Evolutionary conservation across 2,888 invertebrate species (phyloP).

Genomic region (Perizoma affinitatum): DNA sequence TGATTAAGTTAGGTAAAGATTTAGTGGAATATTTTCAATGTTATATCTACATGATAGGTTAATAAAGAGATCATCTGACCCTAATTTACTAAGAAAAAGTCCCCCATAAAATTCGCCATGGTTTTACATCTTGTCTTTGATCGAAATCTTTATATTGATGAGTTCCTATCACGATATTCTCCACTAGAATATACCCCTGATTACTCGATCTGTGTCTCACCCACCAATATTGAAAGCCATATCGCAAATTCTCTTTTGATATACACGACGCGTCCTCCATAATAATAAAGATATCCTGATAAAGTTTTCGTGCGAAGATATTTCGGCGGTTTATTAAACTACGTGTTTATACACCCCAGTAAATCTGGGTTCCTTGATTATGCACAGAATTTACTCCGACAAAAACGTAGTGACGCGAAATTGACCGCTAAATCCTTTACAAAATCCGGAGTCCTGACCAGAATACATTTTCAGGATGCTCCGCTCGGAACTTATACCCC

Average conservation of each 20-base stretch:
- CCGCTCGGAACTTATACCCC: constrained; percentile 65
- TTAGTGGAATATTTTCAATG: no score
- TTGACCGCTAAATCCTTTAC: constrained; percentile 72
- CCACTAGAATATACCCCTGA: constrained; percentile 15
- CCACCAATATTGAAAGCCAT: constrained; percentile 27
- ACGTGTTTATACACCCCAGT: constrained; percentile 46
- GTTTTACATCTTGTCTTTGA: constrained; percentile 1
- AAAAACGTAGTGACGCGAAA: constrained; percentile 63
- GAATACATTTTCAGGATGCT: constrained; percentile 69
- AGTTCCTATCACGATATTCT: constrained; percentile 8
- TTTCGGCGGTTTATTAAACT: constrained; percentile 50
- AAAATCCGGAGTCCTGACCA: constrained; percentile 68
- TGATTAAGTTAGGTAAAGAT: no score
- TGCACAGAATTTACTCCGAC: constrained; percentile 58
- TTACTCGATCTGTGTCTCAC: constrained; percentile 21
- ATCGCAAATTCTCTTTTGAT: constrained; percentile 39
- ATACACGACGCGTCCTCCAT: constrained; percentile 43
- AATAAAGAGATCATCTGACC: no score
- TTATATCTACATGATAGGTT: no score
- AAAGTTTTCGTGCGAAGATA: constrained; percentile 44
- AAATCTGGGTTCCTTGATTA: constrained; percentile 52
- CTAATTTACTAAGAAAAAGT: background rate
- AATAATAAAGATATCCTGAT: constrained; percentile 45
- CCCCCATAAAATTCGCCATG: constrained; percentile 1
- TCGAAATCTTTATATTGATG: constrained; percentile 6